Evolutionary conservation across 2,888 invertebrate genomes (phyloP), one percentile per base, ranked within the genome.

Genomic region (Andrena chrysosceles): DNA sequence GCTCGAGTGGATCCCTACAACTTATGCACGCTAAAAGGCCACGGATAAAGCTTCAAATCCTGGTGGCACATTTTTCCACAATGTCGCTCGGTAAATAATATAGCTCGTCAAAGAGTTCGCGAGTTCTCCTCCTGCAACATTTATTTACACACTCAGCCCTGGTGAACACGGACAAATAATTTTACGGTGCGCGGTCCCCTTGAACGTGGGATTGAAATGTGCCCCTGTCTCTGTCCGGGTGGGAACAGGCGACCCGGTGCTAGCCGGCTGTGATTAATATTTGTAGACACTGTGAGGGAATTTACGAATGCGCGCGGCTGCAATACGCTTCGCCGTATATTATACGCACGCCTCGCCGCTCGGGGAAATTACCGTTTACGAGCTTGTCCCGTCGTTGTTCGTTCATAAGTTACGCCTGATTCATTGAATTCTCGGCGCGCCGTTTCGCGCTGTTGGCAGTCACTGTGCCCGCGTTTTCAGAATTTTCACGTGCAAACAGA

Each of bases 231-330:
- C 20, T 33, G 8, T 52, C 33, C n/a, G 23, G 10, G 0, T 5
- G 16, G 56, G 31, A 2, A 23, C 66, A 20, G 13, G 10, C 56
- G 20, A 66, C 20, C 26, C 29, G 13, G 7, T 3, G 8, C 35
- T 48, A 42, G 42, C 16, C 48, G 48, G 56, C 29, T 13, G 70
- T 48, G 75, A 69, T 68, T 69, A 75, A 60, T 62, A 66, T 35
- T 69, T 23, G 69, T 13, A 20, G 20, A 52, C 67, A 16, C 20
- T 59, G 49, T 5, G 26, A 66, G 64, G 20, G 29, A 29, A 73
- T 64, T 64, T 73, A 64, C 42, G 20, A 67, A 59, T 56, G 56
- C n/a, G n/a, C 26, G 63, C 23, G 33, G 63, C 29, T 8, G 33
- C 49, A n/a, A 62, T 48, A 23, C 26, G 42, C 62, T 20, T 48